Base-by-base conservation (phyloP, 2,888 invertebrate genomes). In the Eupeodes luniger region DNA sequence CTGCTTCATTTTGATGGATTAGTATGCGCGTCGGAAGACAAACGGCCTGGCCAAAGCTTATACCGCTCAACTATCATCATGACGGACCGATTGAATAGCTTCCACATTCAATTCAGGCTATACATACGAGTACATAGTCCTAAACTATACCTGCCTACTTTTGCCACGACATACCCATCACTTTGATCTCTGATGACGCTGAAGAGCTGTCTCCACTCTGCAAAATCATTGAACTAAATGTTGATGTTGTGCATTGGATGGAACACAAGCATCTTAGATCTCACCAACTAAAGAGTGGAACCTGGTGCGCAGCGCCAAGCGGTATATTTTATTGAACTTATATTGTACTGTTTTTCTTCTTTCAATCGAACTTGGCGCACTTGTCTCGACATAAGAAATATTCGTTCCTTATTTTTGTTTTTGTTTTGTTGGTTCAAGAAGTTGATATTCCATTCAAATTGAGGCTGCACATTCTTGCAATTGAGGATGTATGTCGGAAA, bases 161-260 rank as follows among this genome's bases (percentile, higher is more conserved):
- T 81, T 88, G 75, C 81, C 88, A 88, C 88, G 88, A 88, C 88
- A 78, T 27, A 78, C 69, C 85, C 88, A 85, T 88, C 88, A 87
- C 83, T 86, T 47, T 69, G 78, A 69, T 86, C 81, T 64, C 62
- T 36, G 75, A 80, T 87, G 87, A 83, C 83, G 87, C 79, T 87
- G 81, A 81, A 78, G 84, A 85, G 77, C 88, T 88, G 88, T 88
- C 88, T 85, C 44, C 78, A 62, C 76, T 77, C 66, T 59, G 84
- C 80, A 47, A 83, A 77, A 77, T 80, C 76, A 78, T 78, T 81
- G 81, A 67, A 81, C 78, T 81, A 67, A 40, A 81, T 85, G 81
- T 79, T 64, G 27, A 27, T 27, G 27, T 27, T 27, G 27, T 27
- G 57, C 59, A 88, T 66, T 66, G 49, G 49, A 66, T 66, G 49